Evolutionary conservation across 2,888 invertebrate genomes (phyloP), one percentile per base, ranked within the genome.

Genomic region (Nomada fabriciana): DNA sequence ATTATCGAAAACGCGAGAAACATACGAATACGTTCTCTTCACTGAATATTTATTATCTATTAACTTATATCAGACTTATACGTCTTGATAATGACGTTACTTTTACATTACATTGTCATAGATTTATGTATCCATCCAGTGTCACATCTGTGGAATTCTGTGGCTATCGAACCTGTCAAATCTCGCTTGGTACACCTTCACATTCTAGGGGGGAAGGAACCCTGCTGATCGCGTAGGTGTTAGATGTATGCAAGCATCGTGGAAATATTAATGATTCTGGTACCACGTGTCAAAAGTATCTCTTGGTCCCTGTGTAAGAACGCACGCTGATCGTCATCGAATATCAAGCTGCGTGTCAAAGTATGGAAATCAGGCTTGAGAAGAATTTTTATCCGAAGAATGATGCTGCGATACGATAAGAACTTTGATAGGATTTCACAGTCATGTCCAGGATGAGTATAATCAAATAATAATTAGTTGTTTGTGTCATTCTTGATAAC

Each of bases 211-310:
- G 79, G 73, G 60, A 60, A 74, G 85, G 76, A 83, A 75, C 84
- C 91, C 88, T 80, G 89, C 89, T 88, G 91, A 83, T 88, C 81
- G 83, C 83, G 88, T 91, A 86, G 89, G 87, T 87, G 91, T 91
- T 83, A 84, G 83, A 82, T 84, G 68, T 86, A 75, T 82, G 81
- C 74, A 73, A 80, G 75, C 75, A 77, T 63, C 84, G 79, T 79
- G 84, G 75, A 85, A 82, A 91, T 90, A 90, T 90, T 90, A 90
- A 90, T 91, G 89, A 88, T 85, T 81, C 73, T 71, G 60, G 75
- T 79, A 65, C 74, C 67, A 55, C 81, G 82, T 76, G 83, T 81
- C 87, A 82, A 80, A 76, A 69, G 64, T 80, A 75, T 81, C 80
- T 67, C 18, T 59, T 47, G 15, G 52, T 36, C 36, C 67, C 52